These are phyloP conservation scores for Lepidurus couesii DNA, from an alignment of 1,140 invertebrate genomes.

Conservation along the genomic window DNA sequence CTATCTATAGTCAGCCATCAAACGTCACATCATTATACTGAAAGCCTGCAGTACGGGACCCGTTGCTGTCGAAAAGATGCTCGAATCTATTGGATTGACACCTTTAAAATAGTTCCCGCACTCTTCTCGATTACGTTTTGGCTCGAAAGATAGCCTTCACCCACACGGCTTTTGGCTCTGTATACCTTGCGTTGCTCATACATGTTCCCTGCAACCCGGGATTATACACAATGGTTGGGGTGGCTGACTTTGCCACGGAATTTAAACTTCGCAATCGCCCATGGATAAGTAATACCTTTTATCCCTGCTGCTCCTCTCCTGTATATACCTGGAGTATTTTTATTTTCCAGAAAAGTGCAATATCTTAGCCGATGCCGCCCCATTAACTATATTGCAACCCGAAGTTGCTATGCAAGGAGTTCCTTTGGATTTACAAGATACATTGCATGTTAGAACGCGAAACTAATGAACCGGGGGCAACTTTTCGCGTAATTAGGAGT, in stretches of 20 bases:
- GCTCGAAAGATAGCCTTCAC: background rate
- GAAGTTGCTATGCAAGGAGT: background rate
- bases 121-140: background rate
- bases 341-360: too few species aligned
- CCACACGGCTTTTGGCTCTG: background rate
- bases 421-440: background rate
- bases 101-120: conserved; percentile 1
- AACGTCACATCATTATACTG: background rate
- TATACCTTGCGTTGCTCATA: background rate
- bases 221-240: background rate
- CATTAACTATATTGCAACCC: conserved; percentile 19
- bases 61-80: background rate
- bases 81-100: conserved; percentile 7
- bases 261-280: too few species aligned
- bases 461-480: background rate
- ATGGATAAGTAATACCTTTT: too few species aligned
- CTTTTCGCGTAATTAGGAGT: conserved; percentile 8
- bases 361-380: background rate
- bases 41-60: background rate
- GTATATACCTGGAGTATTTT: too few species aligned
- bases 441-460: background rate
- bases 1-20: background rate
- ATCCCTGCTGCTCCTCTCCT: too few species aligned
- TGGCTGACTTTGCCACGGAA: too few species aligned
- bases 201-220: background rate